A percentile compares a stretch with the other conserved stretches of the same genome.
These are phyloP conservation scores for Argyra leucocephala DNA, from an alignment of 2,888 invertebrate species.

Conservation along the genomic window DNA sequence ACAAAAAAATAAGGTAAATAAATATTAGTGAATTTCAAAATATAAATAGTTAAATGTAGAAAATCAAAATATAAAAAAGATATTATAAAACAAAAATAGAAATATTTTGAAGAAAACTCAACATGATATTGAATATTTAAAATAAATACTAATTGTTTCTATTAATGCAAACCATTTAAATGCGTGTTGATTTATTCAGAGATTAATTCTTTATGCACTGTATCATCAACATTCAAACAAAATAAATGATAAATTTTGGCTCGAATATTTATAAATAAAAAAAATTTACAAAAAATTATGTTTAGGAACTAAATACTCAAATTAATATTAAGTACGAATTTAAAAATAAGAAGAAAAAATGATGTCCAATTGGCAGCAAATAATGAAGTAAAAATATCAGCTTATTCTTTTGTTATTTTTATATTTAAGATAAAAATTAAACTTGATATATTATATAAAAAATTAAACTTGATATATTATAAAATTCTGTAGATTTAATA, in stretches of 20 bases:
- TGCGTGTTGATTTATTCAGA: neutral
- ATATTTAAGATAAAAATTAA: too few species aligned
- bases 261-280: conserved; percentile 3
- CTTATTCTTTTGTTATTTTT: too few species aligned
- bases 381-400: neutral
- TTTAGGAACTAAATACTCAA: neutral
- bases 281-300: neutral
- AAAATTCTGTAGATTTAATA: too few species aligned
- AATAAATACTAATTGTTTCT: neutral
- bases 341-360: neutral
- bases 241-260: neutral
- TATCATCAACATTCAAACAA: neutral
- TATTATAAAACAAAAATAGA: neutral
- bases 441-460: too few species aligned
- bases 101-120: neutral
- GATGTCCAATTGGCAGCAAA: neutral
- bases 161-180: neutral
- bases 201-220: neutral
- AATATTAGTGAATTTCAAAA: neutral
- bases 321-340: neutral
- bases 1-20: neutral
- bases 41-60: neutral
- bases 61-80: neutral
- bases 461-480: too few species aligned
- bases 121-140: neutral